Evolutionary conservation across 2,113 vertebrate species (phyloP), one percentile per base, ranked within the genome.

Genomic region (Siphamia tubifer): DNA sequence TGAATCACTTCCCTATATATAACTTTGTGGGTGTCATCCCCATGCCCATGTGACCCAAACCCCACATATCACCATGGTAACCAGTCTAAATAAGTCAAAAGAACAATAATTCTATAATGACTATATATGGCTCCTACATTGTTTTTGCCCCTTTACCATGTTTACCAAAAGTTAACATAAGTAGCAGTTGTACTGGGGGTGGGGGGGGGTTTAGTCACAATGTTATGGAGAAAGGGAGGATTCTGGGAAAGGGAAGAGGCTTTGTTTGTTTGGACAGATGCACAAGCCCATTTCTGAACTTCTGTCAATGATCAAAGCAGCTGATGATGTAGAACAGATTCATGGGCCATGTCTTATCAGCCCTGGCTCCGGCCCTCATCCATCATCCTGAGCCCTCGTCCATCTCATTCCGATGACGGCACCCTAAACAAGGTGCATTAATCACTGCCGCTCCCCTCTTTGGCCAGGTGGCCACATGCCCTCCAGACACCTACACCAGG

Each of bases 301-400:
- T 94, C 92, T 95, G 95, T 96, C 95, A 93, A 92, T 88, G 93
- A 96, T 96, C 95, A 95, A 94, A 96, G 94, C 90, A 93, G 91
- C 93, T 85, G 93, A 90, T 95, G 96, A 94, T 94, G 94, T 95
- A 95, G 94, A 96, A 95, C 95, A 96, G 94, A 95, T 98, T 96
- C 94, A 96, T 91, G 89, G 95, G 92, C 94, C 94, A 94, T 94
- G 95, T 96, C 95, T 95, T 95, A 94, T 95, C 95, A 95, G 94
- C 93, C 93, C 91, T 76, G 74, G 87, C 92, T 93, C 91, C 89
- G 83, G 91, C 87, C 87, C 3, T 88, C 94, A 96, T 96, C 93
- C 89, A 96, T 98, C 96, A 97, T 90, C 86, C 88, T 81, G 70
- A 89, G 89, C 89, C 90, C 93, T 92, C 90, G 87, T 92, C 92